Evolutionary conservation across 2,113 vertebrate genomes (phyloP), one percentile per base, ranked within the genome.

Genomic region (Sylvilagus bachmani): DNA sequence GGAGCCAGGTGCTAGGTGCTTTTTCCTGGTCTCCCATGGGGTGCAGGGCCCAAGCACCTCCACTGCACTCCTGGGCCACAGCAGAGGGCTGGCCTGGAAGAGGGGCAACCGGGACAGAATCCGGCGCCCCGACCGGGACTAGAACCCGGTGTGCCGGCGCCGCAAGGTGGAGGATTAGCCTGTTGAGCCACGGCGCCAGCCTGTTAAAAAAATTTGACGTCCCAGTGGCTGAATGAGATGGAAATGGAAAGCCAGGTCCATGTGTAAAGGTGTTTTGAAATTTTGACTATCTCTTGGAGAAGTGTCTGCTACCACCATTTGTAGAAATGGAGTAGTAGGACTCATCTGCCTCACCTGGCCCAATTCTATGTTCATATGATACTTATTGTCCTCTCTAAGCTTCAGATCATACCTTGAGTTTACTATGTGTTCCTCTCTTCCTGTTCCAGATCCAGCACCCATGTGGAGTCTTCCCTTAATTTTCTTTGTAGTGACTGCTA

Each of bases 231-330:
- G 58, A 74, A 70, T 87, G 24, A 86, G 10, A 51, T 85, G 24
- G n/a, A 89, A 74, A 11, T 78, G 33, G 49, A 79, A 96, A 83
- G 70, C 10, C 31, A 86, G 24, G 53, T 82, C 17, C 17, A 78
- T 66, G 38, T 74, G 10, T 71, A 79, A 90, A 86, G 10, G 44
- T 82, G 29, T 62, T 91, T 74, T 44, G 8, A 17, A 92, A 81
- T 78, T 25, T 66, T 74, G 6, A 31, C 4, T 33, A 91, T 93
- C 21, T 73, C 51, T 2, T 74, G 3, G n/a, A 86, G 64, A 83
- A 97, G 83, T 89, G 22, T 53, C 86, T 83, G 53, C 33, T 70
- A 58, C 66, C n/a, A 70, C 33, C 33, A 33, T 86, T 90, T 89
- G 27, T 10, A 86, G 24, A 49, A 74, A 36, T 77, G 33, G 82